A percentile compares a stretch with the other conserved stretches of the same genome.
Conservation (phyloP, 35 echinoderm and acorn worm genomes). For the Heliocidaris erythrogramma region DNA sequence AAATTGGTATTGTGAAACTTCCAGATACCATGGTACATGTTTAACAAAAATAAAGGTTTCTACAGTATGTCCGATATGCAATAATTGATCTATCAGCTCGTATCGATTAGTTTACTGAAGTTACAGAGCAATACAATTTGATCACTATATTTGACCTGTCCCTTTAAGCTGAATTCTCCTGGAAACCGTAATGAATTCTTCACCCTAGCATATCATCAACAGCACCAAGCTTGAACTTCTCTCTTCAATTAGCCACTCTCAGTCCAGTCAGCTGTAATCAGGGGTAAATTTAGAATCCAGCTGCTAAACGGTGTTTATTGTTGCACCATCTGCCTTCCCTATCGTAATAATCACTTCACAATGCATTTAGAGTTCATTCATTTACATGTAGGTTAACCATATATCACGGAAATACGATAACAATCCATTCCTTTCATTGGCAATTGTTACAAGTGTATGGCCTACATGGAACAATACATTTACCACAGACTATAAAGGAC, state of each 20-base stretch:
- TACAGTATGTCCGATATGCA: too few species aligned
- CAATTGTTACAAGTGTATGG: neutral
- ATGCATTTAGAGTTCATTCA: neutral
- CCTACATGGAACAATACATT: neutral
- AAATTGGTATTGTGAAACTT: too few species aligned
- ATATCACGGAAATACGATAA: neutral
- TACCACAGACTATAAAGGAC: neutral
- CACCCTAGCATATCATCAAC: neutral
- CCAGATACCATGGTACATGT: too few species aligned
- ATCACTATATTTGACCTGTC: neutral
- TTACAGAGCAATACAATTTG: too few species aligned
- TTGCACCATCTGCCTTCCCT: neutral
- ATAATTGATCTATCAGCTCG: too few species aligned
- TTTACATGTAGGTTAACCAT: neutral
- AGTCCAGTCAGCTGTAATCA: conserved; percentile 3
- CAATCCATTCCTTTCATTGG: neutral
- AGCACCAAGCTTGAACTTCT: neutral
- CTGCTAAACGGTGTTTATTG: neutral
- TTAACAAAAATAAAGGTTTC: too few species aligned
- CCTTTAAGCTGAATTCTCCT: neutral
- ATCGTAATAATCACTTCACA: neutral
- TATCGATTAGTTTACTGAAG: too few species aligned
- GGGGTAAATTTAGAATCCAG: neutral
- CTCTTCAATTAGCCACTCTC: neutral
- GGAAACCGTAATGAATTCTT: neutral